Conservation (phyloP, 2,888 invertebrate species). For the Agrochola lota region DNA sequence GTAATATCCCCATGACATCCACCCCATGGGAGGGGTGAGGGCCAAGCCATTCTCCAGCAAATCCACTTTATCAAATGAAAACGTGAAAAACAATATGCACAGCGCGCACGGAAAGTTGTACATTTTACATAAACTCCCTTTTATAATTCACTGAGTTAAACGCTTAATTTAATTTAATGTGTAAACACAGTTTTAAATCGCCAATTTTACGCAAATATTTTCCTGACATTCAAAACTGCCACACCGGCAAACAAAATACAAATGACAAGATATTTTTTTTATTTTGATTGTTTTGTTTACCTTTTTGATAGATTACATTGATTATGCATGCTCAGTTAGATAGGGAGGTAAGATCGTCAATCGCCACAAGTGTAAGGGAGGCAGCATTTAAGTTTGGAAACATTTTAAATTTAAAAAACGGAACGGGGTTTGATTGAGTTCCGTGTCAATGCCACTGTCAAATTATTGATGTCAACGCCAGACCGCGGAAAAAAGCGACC, state of each 20-base stretch:
- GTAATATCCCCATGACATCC: constrained; percentile 94
- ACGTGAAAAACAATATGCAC: constrained; percentile 58
- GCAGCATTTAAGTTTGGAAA: not conserved
- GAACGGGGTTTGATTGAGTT: not conserved
- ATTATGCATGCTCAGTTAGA: not conserved
- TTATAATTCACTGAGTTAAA: constrained; percentile 5
- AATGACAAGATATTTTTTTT: not conserved
- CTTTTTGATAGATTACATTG: constrained; percentile 16
- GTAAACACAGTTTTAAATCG: constrained; percentile 7
- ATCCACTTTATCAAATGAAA: constrained; percentile 72
- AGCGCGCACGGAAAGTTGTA: constrained; percentile 42
- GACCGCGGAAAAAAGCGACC: not conserved
- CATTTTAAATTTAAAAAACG: not conserved
- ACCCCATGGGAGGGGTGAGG: constrained; percentile 93
- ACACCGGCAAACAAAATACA: constrained; percentile 48
- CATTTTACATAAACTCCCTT: constrained; percentile 36
- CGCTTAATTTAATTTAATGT: constrained; percentile 4
- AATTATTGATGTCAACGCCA: not conserved
- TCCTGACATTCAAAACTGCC: constrained; percentile 37
- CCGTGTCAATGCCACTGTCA: constrained; percentile 9
- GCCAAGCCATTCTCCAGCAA: constrained; percentile 92
- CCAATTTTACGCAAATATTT: constrained; percentile 11
- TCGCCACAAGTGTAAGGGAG: not conserved
- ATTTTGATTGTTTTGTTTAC: constrained; percentile 39
- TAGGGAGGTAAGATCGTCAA: not conserved